These are phyloP conservation scores for Aphrocallistes beatrix DNA, from an alignment of 37 sponge, comb jelly and placozoan species.

Conservation along the genomic window DNA sequence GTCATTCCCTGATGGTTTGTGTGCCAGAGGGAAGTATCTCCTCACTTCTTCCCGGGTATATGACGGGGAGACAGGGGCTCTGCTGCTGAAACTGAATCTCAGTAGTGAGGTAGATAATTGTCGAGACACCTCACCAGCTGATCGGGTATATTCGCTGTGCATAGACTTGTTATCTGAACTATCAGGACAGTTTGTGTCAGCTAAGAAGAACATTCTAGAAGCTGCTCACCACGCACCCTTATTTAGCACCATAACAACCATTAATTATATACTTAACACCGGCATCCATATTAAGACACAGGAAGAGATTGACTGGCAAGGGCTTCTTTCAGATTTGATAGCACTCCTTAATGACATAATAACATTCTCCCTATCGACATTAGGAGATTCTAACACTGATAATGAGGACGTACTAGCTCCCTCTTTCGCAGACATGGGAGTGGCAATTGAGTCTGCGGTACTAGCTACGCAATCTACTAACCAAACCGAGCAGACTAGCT, in stretches of 20 bases:
- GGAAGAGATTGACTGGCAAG: not conserved
- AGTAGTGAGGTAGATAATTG: not conserved
- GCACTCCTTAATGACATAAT: not conserved
- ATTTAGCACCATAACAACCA: not conserved
- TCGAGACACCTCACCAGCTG: not conserved
- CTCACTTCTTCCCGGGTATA: not conserved
- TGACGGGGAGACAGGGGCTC: slow-evolving; percentile 2
- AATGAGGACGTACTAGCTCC: not conserved
- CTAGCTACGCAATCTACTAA: not conserved
- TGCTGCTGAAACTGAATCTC: not conserved
- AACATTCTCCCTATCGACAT: not conserved
- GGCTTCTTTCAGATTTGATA: not conserved
- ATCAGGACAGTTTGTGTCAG: not conserved
- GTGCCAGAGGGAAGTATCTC: not conserved
- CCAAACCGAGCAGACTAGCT: not conserved
- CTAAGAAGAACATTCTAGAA: slow-evolving; percentile 8
- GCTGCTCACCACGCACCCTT: not conserved
- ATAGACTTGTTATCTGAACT: not conserved
- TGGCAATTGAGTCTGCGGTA: not conserved
- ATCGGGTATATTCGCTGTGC: not conserved
- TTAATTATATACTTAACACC: not conserved
- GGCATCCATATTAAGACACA: not conserved
- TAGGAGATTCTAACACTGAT: not conserved
- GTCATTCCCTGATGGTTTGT: not conserved
- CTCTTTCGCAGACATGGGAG: slow-evolving; percentile 7